Percentiles rank a stretch among this genome's conserved stretches.
Evolutionary conservation across 2,888 invertebrate genomes (phyloP).

Genomic region (Synanthedon andrenaeformis): DNA sequence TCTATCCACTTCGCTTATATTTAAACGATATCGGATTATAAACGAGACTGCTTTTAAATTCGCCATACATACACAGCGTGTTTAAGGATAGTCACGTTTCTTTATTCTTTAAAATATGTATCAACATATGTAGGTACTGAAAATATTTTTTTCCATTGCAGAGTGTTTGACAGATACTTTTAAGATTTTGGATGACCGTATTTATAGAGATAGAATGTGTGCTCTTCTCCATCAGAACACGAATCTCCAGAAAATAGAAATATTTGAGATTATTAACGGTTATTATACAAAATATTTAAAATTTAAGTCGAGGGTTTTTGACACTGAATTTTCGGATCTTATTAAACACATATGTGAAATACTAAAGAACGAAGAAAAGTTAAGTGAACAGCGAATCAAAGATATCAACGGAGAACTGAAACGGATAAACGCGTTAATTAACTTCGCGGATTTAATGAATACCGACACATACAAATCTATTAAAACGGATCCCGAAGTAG

Average conservation of each 20-base stretch:
- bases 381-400: slow-evolving; percentile 46
- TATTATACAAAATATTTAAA: slow-evolving; percentile 20
- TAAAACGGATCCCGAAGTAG: not conserved
- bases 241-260: slow-evolving; percentile 25
- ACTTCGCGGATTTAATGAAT: slow-evolving; percentile 30
- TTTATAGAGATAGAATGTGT: not conserved
- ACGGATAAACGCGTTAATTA: slow-evolving; percentile 34
- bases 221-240: slow-evolving; percentile 29
- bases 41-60: no score
- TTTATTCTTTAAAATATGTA: no score
- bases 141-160: not conserved
- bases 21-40: no score
- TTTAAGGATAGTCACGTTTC: no score
- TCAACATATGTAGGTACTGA: no score
- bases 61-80: no score
- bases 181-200: not conserved
- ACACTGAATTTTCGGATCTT: slow-evolving; percentile 12
- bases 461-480: slow-evolving; percentile 3
- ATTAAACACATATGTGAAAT: slow-evolving; percentile 22
- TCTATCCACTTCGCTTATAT: no score
- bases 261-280: slow-evolving; percentile 30
- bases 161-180: not conserved
- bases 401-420: slow-evolving; percentile 42
- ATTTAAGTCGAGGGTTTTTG: not conserved
- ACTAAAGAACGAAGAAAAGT: slow-evolving; percentile 10